Evolutionary conservation across 1,140 invertebrate species (phyloP).

Genomic region (Dendroctonus valens): DNA sequence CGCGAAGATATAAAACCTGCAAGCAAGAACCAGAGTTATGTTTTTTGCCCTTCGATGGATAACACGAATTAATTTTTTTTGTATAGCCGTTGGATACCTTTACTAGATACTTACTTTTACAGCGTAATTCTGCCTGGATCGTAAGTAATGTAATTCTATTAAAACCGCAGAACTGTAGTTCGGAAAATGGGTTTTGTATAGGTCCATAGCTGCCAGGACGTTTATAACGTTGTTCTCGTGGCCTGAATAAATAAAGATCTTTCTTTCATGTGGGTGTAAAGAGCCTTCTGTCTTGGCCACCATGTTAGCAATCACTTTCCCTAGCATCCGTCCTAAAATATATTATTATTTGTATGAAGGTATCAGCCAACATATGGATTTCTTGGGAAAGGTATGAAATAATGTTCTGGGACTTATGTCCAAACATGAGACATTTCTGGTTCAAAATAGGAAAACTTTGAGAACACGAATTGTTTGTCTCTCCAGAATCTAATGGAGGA

Average conservation of each 20-base stretch:
- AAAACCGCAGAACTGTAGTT: constrained; percentile 49
- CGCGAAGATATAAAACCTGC: constrained; percentile 38
- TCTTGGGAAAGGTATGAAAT: too few relatives aligned
- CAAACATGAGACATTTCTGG: too few relatives aligned
- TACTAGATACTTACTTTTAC: constrained; percentile 34
- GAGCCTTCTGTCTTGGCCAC: constrained; percentile 16
- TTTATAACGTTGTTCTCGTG: constrained; percentile 71
- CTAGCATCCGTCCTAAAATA: constrained; percentile 41
- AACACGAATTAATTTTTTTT: constrained; percentile 3
- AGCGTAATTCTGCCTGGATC: constrained; percentile 37
- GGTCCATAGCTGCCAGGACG: constrained; percentile 57
- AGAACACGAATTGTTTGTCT: too few relatives aligned
- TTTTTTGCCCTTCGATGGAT: not conserved
- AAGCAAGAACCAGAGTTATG: constrained; percentile 14
- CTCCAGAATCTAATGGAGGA: too few relatives aligned
- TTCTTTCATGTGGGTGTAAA: constrained; percentile 27
- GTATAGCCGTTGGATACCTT: not conserved
- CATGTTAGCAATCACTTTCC: constrained; percentile 40
- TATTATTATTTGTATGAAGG: not conserved
- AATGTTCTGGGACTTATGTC: too few relatives aligned
- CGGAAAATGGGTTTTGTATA: constrained; percentile 56
- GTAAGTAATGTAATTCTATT: constrained; percentile 51
- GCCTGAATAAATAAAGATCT: constrained; percentile 57
- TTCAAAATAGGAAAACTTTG: too few relatives aligned
- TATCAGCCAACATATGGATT: not conserved